Base-by-base conservation (phyloP, 2,888 invertebrate species). In the Notodonta dromedarius region DNA sequence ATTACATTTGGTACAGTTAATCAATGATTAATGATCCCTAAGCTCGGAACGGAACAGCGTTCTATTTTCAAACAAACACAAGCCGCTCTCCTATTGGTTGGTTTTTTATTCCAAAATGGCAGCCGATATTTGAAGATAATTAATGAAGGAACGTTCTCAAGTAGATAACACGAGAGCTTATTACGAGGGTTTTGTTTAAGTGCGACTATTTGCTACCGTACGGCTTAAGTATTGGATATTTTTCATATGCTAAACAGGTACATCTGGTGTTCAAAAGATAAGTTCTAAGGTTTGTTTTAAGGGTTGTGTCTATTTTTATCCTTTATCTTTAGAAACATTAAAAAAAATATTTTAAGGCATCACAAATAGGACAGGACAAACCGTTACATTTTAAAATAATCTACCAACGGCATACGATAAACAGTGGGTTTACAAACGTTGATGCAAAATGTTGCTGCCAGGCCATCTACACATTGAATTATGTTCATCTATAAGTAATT, bases 101-200 rank as follows among this genome's bases (percentile, higher is more conserved):
- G 60, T 74, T 84, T 85, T 88, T 88, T 81, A 77, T 89, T 89
- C 80, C 85, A 86, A 87, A 86, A 90, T 91, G 90, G 90, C 86
- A 88, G 88, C 84, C 85, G 80, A 90, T 85, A 85, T 89, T 88
- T 81, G 85, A 88, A 86, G 84, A 88, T 90, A 86, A 91, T 88
- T 89, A 87, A 92, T 91, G 89, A 85, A 78, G 74, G 73, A 82
- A 73, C 76, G 73, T 82, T 85, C 81, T 85, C 76, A 76, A 83
- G 79, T 79, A 87, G 88, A 88, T 88, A 87, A 84, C 80, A 79
- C 74, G 74, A 84, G 80, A 78, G 74, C 61, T 72, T 76, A 82
- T 81, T 76, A 82, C 76, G 75, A 81, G 76, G 78, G 78, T 76
- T 77, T 73, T 70, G 75, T 76, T 79, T 86, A 86, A 89, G 88